Base-by-base conservation (phyloP, 2,888 invertebrate species). In the Zaprionus bogoriensis region DNA sequence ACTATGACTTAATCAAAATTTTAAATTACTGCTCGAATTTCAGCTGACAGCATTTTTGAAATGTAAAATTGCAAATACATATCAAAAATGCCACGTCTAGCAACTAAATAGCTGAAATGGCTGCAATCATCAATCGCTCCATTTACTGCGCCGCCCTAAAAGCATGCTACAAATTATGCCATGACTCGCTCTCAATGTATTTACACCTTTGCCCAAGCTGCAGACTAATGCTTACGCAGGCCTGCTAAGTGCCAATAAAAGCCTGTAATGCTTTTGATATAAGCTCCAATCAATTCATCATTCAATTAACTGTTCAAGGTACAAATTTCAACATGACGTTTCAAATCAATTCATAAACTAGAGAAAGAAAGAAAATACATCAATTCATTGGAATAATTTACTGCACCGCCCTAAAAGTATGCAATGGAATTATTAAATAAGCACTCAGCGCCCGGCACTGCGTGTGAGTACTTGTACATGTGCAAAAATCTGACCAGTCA, bases 91-190 rank as follows among this genome's bases (percentile, higher is more conserved):
- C 12, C 30, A n/a, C n/a, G n/a, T n/a, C n/a, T n/a, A n/a, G n/a
- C n/a, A n/a, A n/a, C n/a, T n/a, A n/a, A n/a, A n/a, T n/a, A n/a
- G n/a, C n/a, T n/a, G n/a, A n/a, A n/a, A n/a, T n/a, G n/a, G 25
- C 25, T 7, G 5, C 23, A 20, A 45, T 28, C 17, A 17, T 20
- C 7, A 38, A 4, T 20, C 9, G 10, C n/a, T 10, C 9, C n/a
- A 42, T 25, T 25, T 42, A 14, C 10, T 25, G 25, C 14, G 38
- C 10, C 23, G 23, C 19, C 45, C 19, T 17, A 25, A 57, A 51
- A 44, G 25, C 42, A 50, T 14, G 36, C 57, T 38, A 36, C 36
- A 20, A 20, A 50, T 36, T 17, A 17, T 9, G 9, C 14, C 14
- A 12, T 36, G 32, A 36, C 32, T 14, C 9, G 17, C 9, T 36